Evolutionary conservation across 2,888 invertebrate genomes (phyloP), one percentile per base, ranked within the genome.

Genomic region (Antheraea assamensis): DNA sequence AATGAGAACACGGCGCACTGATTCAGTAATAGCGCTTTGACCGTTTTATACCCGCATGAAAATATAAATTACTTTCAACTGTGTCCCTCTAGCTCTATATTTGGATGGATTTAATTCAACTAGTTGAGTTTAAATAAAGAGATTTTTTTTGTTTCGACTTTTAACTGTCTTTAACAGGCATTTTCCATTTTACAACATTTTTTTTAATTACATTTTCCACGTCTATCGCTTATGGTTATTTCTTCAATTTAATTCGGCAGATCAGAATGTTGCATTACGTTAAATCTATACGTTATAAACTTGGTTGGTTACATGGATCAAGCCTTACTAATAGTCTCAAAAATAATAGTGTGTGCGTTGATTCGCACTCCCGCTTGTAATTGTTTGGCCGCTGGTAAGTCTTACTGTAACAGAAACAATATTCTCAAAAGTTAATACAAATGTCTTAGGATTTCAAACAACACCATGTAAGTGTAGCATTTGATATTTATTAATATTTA

Each of bases 61-160:
- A n/a, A n/a, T 55, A 55, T 55, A 55, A 55, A 55, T 55, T 55
- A 55, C n/a, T 55, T 55, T 55, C 55, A n/a, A n/a, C 55, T n/a
- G 8, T n/a, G 1, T 10, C n/a, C n/a, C n/a, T 55, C 8, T n/a
- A n/a, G 4, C 8, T 55, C 0, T 55, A 2, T 21, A 55, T 8
- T 55, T 55, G 55, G 5, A 55, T n/a, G n/a, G n/a, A 4, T 55
- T 55, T 55, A n/a, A 52, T 52, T 52, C 1, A 52, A 55, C 55
- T n/a, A n/a, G 8, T n/a, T 55, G n/a, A 55, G n/a, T 55, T 24
- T 5, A 1, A n/a, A 1, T n/a, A 55, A 55, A 55, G 10, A 1
- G 4, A 2, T 52, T 2, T 52, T 21, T 8, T 49, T 52, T 52
- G 21, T 52, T 21, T n/a, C 0, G 21, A 24, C 0, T 7, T n/a